Conservation (phyloP, 1,140 invertebrate genomes). For the Choristoneura fumiferana region DNA sequence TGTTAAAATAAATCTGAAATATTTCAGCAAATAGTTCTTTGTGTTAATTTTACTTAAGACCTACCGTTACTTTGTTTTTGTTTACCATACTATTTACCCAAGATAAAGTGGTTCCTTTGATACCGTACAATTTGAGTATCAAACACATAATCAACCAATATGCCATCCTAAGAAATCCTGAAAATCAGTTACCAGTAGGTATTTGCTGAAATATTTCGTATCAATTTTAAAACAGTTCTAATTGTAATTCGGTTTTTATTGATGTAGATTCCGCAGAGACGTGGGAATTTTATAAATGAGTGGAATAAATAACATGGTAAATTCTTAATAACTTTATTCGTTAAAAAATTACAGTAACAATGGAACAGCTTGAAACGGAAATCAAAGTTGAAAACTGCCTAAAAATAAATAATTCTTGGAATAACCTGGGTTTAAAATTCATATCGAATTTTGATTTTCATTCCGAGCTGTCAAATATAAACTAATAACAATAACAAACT, state of each 20-base stretch:
- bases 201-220: too few relatives aligned
- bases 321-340: constrained; percentile 4
- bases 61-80: too few relatives aligned
- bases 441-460: not conserved
- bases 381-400: not conserved
- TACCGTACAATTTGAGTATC: too few relatives aligned
- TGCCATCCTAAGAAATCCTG: too few relatives aligned
- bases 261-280: not conserved
- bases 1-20: too few relatives aligned
- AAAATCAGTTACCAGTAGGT: too few relatives aligned
- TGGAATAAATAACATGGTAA: not conserved
- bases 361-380: not conserved
- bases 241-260: too few relatives aligned
- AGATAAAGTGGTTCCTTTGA: too few relatives aligned
- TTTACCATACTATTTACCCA: too few relatives aligned
- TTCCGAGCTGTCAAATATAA: not conserved
- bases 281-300: not conserved
- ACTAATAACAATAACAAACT: not conserved
- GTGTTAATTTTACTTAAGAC: too few relatives aligned
- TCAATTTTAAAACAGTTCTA: too few relatives aligned
- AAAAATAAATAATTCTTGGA: not conserved
- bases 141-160: too few relatives aligned
- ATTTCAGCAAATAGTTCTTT: constrained; percentile 24
- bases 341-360: constrained; percentile 2
- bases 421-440: not conserved